Conservation (phyloP, 2,888 invertebrate genomes). For the Noctua fimbriata region DNA sequence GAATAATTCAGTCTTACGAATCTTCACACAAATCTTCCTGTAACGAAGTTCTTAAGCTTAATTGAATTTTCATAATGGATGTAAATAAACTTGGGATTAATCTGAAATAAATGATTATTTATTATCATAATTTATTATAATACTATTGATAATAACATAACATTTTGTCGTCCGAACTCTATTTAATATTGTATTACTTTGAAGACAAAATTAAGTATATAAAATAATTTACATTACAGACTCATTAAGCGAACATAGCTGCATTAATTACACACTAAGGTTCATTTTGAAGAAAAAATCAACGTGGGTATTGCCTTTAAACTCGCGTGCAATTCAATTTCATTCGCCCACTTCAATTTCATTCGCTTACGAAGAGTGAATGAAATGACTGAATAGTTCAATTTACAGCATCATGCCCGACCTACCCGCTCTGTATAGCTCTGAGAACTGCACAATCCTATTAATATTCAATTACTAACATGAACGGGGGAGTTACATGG, state of each 20-base stretch:
- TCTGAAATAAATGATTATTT: no score
- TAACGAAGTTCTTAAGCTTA: neutral
- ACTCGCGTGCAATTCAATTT: conserved; percentile 9
- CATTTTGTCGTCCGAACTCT: neutral
- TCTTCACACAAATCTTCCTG: neutral
- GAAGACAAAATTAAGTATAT: neutral
- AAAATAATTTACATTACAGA: neutral
- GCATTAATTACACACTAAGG: neutral
- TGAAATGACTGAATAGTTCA: conserved; percentile 27
- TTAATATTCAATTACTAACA: conserved; percentile 24
- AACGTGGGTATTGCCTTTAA: neutral
- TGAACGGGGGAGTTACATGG: neutral
- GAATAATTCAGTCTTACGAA: neutral
- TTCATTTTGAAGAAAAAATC: neutral
- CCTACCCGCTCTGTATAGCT: neutral
- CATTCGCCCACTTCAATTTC: neutral
- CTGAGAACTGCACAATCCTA: neutral
- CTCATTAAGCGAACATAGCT: neutral
- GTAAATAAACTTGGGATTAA: no score
- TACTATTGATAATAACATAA: neutral
- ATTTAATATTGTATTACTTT: neutral
- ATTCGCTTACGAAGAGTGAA: neutral
- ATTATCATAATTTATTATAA: no score
- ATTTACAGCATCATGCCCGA: conserved; percentile 10
- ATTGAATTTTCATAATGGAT: neutral